Base-by-base conservation (phyloP, 2,888 invertebrate species). In the Caenorhabditis uteleia region DNA sequence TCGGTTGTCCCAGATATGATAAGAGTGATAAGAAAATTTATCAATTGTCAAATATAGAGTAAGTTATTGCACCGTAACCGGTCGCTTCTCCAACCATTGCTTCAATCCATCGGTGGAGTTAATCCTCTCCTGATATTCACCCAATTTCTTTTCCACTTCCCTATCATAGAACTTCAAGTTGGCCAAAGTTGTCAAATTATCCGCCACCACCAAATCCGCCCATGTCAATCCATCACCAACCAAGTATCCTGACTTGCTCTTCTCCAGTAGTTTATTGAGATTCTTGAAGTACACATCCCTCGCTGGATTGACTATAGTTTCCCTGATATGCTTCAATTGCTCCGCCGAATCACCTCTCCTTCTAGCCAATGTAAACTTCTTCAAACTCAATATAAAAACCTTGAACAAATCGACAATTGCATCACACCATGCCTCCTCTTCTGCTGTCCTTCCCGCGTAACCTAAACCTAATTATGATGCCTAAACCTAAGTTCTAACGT, bases 341-440 rank as follows among this genome's bases (percentile, higher is more conserved):
- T 62, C 57, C 3, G 36, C 53, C 8, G 56, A 20, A 10, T 51
- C 18, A 18, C 48, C 62, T 18, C 14, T 48, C 31, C 53, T 29
- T 33, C 43, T 39, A 14, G 62, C 62, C 34, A 62, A 48, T 0
- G 55, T 44, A 5, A 55, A 10, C 27, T 48, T 49, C 25, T 53
- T 42, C 21, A 53, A 40, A n/a, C 56, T 44, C 0, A 18, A 25
- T 14, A 51, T 27, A 42, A 54, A 66, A 29, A 60, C 65, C 34
- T 65, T 59, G 55, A 49, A 65, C 29, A 45, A 49, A 47, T 66
- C 59, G 33, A 46, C 51, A 7, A 66, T 34, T 12, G 54, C 65
- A 25, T 59, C 59, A 6, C 46, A 58, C n/a, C 39, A 21, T n/a
- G 65, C 65, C 14, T 40, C 53, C 26, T 65, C 58, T 16, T 46